A percentile compares a stretch with the other conserved stretches of the same genome.
Conservation (phyloP, 2,888 invertebrate species). For the Ceriagrion tenellum region DNA sequence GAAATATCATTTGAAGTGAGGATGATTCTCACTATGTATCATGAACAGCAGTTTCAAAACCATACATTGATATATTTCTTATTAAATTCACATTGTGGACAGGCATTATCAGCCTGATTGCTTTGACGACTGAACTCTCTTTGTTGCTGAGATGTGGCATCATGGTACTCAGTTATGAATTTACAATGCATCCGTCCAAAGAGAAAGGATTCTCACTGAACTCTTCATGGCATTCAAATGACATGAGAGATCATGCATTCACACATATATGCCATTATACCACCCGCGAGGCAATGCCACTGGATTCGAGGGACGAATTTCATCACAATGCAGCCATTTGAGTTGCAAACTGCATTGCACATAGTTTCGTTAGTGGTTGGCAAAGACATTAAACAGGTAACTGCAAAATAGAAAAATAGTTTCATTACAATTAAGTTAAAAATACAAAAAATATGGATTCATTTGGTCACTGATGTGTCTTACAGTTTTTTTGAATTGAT, state of each 20-base stretch:
- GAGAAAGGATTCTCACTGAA: neutral
- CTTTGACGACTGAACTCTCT: neutral
- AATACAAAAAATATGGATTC: neutral
- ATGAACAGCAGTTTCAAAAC: slow-evolving; percentile 4
- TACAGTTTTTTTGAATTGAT: too few relatives aligned
- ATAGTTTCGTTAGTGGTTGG: slow-evolving; percentile 42
- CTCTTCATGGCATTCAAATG: neutral
- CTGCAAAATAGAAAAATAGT: slow-evolving; percentile 1
- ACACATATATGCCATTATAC: neutral
- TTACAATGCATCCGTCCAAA: neutral
- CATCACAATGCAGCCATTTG: slow-evolving; percentile 51
- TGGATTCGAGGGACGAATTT: slow-evolving; percentile 19
- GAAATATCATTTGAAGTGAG: neutral
- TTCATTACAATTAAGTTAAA: neutral
- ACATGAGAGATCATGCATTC: slow-evolving; percentile 1
- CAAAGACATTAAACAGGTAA: slow-evolving; percentile 49
- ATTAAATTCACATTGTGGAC: neutral
- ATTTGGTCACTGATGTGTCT: too few relatives aligned
- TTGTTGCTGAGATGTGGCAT: neutral
- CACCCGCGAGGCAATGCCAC: slow-evolving; percentile 28
- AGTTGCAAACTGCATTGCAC: slow-evolving; percentile 47
- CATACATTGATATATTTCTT: neutral
- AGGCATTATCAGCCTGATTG: neutral
- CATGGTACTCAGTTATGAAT: neutral
- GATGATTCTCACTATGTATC: neutral